Conservation (phyloP, 1,140 invertebrate species). For the Bacillus rossius region DNA sequence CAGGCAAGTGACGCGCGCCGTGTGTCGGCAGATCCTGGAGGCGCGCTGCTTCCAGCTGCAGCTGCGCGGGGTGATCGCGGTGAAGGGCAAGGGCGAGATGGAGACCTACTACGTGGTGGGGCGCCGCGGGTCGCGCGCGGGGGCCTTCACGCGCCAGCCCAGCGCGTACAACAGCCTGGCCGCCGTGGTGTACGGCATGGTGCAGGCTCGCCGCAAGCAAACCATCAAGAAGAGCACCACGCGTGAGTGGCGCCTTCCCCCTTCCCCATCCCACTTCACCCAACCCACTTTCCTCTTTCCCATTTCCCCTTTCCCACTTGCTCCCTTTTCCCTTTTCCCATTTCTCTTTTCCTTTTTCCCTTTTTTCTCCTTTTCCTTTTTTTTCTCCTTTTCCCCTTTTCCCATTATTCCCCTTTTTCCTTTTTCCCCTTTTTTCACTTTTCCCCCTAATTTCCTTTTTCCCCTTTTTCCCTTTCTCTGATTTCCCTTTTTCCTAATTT, state of each 20-base stretch:
- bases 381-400: background rate
- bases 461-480: too few relatives aligned
- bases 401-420: background rate
- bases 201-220: slow-evolving; percentile 56
- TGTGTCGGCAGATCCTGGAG: slow-evolving; percentile 54
- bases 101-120: slow-evolving; percentile 86
- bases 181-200: slow-evolving; percentile 82
- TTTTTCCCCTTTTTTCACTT: background rate
- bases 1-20: too few relatives aligned
- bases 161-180: slow-evolving; percentile 72
- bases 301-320: background rate
- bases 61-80: slow-evolving; percentile 74
- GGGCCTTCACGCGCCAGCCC: slow-evolving; percentile 55
- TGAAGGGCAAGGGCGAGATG: slow-evolving; percentile 95
- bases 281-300: background rate
- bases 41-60: slow-evolving; percentile 64
- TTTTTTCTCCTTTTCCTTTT: background rate
- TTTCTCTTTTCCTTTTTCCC: background rate
- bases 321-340: background rate
- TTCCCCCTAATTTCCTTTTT: too few relatives aligned
- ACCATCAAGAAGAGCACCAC: slow-evolving; percentile 21
- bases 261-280: background rate
- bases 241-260: background rate
- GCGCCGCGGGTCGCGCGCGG: slow-evolving; percentile 44
- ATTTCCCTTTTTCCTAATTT: too few relatives aligned